These are phyloP conservation scores for Harpagifer antarcticus DNA, from an alignment of 2,797 vertebrate genomes.

Conservation along the genomic window DNA sequence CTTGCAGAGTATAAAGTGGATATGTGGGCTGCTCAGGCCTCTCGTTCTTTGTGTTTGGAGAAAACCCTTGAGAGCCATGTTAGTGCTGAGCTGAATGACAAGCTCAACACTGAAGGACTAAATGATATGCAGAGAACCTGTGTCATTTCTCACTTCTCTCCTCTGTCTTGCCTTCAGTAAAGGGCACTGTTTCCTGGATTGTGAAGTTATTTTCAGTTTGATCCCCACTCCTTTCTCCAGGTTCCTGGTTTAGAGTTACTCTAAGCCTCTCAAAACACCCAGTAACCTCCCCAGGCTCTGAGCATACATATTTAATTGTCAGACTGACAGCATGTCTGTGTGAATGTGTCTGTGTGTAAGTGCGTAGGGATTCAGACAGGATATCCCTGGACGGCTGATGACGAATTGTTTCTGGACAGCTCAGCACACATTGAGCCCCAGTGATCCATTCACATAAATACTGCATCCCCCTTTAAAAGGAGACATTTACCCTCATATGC, in stretches of 20 bases:
- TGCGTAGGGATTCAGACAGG: slow-evolving; percentile 35
- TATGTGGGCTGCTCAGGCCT: slow-evolving; percentile 2
- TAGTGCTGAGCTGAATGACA: slow-evolving; percentile 26
- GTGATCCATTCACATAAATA: slow-evolving; percentile 74
- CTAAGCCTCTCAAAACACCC: slow-evolving; percentile 29
- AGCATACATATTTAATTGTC: slow-evolving; percentile 48
- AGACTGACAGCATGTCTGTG: slow-evolving; percentile 28
- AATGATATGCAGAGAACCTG: slow-evolving; percentile 15
- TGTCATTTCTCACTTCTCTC: slow-evolving; percentile 17
- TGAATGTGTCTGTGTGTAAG: slow-evolving; percentile 16
- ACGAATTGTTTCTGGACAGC: slow-evolving; percentile 67
- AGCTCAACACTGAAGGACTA: slow-evolving; percentile 29
- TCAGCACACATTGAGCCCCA: slow-evolving; percentile 59
- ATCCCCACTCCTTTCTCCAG: slow-evolving; percentile 17
- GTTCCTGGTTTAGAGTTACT: slow-evolving; percentile 24
- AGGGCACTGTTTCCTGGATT: slow-evolving; percentile 10
- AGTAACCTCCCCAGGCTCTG: slow-evolving; percentile 35
- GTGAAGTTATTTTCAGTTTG: slow-evolving; percentile 24
- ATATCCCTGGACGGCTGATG: slow-evolving; percentile 47
- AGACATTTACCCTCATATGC: slow-evolving; percentile 49
- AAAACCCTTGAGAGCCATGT: slow-evolving; percentile 21
- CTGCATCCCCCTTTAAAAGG: slow-evolving; percentile 58
- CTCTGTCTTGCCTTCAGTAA: slow-evolving; percentile 16
- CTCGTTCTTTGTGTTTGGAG: slow-evolving; percentile 19
- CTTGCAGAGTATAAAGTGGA: neutral